phyloP scores from a whole-genome alignment of 2,797 vertebrate species.

The Phoebastria nigripes region DNA sequence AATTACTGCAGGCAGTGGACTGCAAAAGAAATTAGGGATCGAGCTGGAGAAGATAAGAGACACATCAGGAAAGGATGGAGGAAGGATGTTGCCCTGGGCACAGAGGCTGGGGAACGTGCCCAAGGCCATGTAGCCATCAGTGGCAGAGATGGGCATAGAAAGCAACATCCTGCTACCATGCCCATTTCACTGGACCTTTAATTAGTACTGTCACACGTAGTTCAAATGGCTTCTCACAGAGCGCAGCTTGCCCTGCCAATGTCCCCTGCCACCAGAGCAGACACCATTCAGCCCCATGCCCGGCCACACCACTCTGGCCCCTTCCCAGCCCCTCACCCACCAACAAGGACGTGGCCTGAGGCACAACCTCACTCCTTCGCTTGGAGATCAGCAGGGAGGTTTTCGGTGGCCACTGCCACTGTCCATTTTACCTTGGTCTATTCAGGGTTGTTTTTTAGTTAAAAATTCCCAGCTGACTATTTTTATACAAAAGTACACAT shows the following conservation, averaged over 20 bases:
- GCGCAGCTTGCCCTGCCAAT: fast-evolving
- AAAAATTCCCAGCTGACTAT: neutral
- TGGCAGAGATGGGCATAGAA: neutral
- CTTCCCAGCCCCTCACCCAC: neutral
- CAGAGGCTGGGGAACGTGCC: neutral
- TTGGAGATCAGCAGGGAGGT: neutral
- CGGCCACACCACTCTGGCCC: no score
- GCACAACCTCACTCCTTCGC: fast-evolving
- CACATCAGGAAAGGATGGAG: neutral
- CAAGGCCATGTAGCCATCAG: fast-evolving
- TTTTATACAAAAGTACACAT: neutral
- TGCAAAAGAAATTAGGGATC: neutral
- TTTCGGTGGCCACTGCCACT: neutral
- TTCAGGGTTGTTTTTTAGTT: neutral
- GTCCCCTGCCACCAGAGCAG: neutral
- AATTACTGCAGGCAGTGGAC: neutral
- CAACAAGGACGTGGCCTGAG: neutral
- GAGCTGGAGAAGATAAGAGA: neutral
- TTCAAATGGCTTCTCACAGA: neutral
- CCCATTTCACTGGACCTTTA: neutral
- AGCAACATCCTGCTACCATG: fast-evolving
- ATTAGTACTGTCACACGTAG: fast-evolving
- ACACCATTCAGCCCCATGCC: fast-evolving
- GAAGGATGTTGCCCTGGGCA: neutral
- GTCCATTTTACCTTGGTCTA: neutral